A percentile compares a stretch with the other conserved stretches of the same genome.
These are phyloP conservation scores for Cenopis cana DNA, from an alignment of 2,888 invertebrate species.

Conservation along the genomic window DNA sequence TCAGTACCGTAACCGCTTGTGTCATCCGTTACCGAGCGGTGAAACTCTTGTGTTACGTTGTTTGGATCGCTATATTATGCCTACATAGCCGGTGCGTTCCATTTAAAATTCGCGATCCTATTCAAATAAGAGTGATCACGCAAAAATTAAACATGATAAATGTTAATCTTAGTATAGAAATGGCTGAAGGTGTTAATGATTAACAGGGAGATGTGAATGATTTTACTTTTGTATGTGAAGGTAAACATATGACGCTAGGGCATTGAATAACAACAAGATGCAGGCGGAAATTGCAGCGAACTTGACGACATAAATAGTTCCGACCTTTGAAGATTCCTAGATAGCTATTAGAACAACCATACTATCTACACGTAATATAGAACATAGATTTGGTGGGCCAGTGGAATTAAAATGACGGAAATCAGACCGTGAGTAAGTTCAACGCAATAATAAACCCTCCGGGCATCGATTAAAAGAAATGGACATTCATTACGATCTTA, in stretches of 20 bases:
- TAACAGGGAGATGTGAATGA: conserved; percentile 33
- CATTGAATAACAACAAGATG: conserved; percentile 55
- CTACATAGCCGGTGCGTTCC: conserved; percentile 45
- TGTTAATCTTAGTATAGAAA: conserved; percentile 31
- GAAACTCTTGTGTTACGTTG: conserved; percentile 77
- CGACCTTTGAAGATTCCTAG: conserved; percentile 47
- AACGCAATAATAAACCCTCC: conserved; percentile 23
- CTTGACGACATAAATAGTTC: conserved; percentile 54
- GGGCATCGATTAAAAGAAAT: conserved; percentile 35
- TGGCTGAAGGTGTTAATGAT: conserved; percentile 36
- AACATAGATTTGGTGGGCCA: conserved; percentile 26
- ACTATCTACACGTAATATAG: conserved; percentile 32
- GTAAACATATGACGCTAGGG: conserved; percentile 52
- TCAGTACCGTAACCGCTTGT: conserved; percentile 80
- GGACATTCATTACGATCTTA: conserved; percentile 36
- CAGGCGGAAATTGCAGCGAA: conserved; percentile 55
- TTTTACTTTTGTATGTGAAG: conserved; percentile 46
- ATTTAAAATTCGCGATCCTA: conserved; percentile 40
- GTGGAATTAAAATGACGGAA: conserved; percentile 14
- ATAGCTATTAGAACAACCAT: conserved; percentile 28
- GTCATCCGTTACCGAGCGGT: conserved; percentile 80
- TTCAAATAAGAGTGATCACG: conserved; percentile 28
- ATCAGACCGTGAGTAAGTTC: conserved; percentile 34
- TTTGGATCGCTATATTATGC: conserved; percentile 73
- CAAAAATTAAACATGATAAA: background rate